A percentile compares a stretch with the other conserved stretches of the same genome.
Evolutionary conservation across 1,140 invertebrate species (phyloP).

Genomic region (Luehdorfia chinensis): DNA sequence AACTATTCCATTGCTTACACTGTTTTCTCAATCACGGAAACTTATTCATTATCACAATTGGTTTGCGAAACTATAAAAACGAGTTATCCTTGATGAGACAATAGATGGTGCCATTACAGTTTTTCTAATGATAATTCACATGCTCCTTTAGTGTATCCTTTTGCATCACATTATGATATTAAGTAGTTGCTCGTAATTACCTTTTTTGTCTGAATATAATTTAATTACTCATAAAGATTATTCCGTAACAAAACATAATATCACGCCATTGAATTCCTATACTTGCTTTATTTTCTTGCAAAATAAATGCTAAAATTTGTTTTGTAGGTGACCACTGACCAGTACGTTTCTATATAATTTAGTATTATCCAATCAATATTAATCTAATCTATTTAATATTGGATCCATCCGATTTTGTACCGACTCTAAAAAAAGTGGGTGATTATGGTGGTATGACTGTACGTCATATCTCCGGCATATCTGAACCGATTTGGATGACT

Average conservation of each 20-base stretch:
- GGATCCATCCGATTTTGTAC: no score
- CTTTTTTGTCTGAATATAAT: constrained; percentile 21
- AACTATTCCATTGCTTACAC: constrained; percentile 11
- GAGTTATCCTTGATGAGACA: constrained; percentile 59
- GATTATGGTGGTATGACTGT: no score
- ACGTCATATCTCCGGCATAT: no score
- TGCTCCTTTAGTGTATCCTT: constrained; percentile 45
- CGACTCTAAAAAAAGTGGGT: no score
- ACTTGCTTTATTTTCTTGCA: no score
- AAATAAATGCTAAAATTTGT: no score
- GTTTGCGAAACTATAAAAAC: constrained; percentile 54
- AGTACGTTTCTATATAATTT: no score
- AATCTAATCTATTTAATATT: no score
- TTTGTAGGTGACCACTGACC: no score
- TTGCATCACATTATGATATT: constrained; percentile 38
- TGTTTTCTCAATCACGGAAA: constrained; percentile 53
- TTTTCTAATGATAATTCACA: constrained; percentile 57
- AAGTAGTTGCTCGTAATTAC: constrained; percentile 29
- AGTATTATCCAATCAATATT: no score
- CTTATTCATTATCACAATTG: constrained; percentile 37
- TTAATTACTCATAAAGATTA: constrained; percentile 11
- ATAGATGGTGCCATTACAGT: constrained; percentile 47
- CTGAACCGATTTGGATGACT: no score
- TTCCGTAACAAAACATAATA: constrained; percentile 8
- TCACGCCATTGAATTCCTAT: no score